These are phyloP conservation scores for Egretta garzetta DNA, from an alignment of 2,113 vertebrate species.

Conservation along the genomic window DNA sequence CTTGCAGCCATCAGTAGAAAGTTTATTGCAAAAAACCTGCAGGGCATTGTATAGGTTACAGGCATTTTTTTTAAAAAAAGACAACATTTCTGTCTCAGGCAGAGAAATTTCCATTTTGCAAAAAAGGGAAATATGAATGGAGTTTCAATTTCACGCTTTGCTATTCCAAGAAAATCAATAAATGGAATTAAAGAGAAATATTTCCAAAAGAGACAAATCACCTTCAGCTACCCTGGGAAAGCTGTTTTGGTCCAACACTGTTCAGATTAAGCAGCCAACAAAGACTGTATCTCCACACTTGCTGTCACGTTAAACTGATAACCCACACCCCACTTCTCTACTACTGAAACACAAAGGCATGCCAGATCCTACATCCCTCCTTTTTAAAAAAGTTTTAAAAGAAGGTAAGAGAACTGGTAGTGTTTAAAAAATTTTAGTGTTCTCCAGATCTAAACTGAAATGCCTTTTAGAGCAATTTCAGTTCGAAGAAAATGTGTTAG, in stretches of 20 bases:
- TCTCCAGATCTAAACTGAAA: background rate
- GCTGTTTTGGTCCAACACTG: background rate
- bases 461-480: background rate
- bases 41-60: background rate
- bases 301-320: background rate
- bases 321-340: background rate
- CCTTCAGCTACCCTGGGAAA: background rate
- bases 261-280: background rate
- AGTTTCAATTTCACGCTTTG: background rate
- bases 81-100: background rate
- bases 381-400: background rate
- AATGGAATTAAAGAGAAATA: background rate
- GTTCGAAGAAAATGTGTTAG: background rate
- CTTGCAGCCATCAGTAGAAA: background rate
- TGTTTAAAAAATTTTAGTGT: accelerated
- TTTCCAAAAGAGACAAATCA: background rate
- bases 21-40: background rate
- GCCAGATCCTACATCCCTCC: background rate
- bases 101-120: background rate
- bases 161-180: background rate
- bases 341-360: background rate
- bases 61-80: no score
- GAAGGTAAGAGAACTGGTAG: accelerated
- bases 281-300: background rate
- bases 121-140: background rate